Evolutionary conservation across 2,888 invertebrate genomes (phyloP).

Genomic region (Cheilosia soror): DNA sequence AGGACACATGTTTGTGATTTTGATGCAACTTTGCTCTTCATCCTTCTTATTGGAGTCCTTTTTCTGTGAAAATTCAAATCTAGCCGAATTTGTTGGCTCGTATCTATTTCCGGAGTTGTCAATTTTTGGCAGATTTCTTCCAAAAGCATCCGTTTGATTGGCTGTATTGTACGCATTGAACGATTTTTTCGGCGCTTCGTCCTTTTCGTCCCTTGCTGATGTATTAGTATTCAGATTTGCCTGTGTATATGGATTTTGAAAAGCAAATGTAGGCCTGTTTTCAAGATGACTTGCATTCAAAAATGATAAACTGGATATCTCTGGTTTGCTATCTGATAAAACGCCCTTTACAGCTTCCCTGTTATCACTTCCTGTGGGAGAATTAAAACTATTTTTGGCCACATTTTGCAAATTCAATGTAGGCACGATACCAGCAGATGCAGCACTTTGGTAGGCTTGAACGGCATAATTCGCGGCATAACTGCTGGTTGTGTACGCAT

Average conservation of each 20-base stretch:
- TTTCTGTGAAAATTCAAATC: conserved; percentile 56
- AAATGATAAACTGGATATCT: conserved; percentile 47
- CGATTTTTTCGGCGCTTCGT: conserved; percentile 9
- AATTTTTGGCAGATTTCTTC: conserved; percentile 57
- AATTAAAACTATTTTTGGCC: conserved; percentile 15
- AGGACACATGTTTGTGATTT: conserved; percentile 89
- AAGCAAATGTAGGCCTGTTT: conserved; percentile 74
- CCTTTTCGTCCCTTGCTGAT: conserved; percentile 12
- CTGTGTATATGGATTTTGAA: conserved; percentile 78
- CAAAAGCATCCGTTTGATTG: conserved; percentile 57
- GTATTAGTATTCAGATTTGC: conserved; percentile 38
- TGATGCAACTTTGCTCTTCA: conserved; percentile 85
- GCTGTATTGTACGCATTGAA: conserved; percentile 46
- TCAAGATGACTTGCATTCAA: conserved; percentile 61
- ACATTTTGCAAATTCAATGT: conserved; percentile 22
- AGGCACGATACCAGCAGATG: conserved; percentile 14
- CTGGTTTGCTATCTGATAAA: conserved; percentile 14
- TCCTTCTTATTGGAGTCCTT: conserved; percentile 52
- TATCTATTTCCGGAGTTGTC: not conserved
- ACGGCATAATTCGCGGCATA: conserved; percentile 63
- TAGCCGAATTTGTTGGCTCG: conserved; percentile 13
- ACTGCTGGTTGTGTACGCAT: conserved; percentile 63
- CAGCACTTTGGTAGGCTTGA: conserved; percentile 53
- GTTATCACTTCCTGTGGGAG: conserved; percentile 21
- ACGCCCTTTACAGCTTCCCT: not conserved